Evolutionary conservation across 2,888 invertebrate genomes (phyloP).

Genomic region (Phortica okadai): DNA sequence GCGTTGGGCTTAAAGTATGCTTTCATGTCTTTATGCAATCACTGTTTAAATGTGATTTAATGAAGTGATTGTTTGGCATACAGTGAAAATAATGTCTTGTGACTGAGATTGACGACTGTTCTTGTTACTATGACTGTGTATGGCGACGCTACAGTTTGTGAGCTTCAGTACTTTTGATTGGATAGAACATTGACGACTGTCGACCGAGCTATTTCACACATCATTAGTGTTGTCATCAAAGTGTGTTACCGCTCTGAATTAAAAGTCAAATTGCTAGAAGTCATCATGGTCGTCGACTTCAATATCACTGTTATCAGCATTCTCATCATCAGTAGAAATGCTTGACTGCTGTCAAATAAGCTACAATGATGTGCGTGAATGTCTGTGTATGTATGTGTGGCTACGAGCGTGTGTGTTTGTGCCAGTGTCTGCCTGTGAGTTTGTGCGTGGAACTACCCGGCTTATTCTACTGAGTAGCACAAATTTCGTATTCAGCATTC

Average conservation of each 20-base stretch:
- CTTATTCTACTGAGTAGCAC: conserved; percentile 41
- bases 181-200: conserved; percentile 29
- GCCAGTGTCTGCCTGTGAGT: neutral
- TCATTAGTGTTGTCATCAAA: conserved; percentile 53
- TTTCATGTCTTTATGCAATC: too few relatives aligned
- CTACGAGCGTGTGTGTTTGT: neutral
- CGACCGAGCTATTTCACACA: conserved; percentile 60
- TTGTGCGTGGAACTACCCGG: neutral
- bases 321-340: neutral
- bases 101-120: too few relatives aligned
- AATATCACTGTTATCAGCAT: neutral
- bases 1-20: too few relatives aligned
- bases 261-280: conserved; percentile 14
- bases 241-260: conserved; percentile 21
- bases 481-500: conserved; percentile 47
- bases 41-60: too few relatives aligned
- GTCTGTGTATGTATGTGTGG: neutral
- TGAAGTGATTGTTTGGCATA: too few relatives aligned
- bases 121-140: too few relatives aligned
- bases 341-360: conserved; percentile 31
- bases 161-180: neutral
- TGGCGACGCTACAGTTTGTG: neutral
- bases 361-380: neutral
- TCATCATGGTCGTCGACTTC: neutral
- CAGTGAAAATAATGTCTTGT: too few relatives aligned